A percentile compares a stretch with the other conserved stretches of the same genome.
These are phyloP conservation scores for Plagodis dolabraria DNA, from an alignment of 2,888 invertebrate genomes.

Conservation along the genomic window DNA sequence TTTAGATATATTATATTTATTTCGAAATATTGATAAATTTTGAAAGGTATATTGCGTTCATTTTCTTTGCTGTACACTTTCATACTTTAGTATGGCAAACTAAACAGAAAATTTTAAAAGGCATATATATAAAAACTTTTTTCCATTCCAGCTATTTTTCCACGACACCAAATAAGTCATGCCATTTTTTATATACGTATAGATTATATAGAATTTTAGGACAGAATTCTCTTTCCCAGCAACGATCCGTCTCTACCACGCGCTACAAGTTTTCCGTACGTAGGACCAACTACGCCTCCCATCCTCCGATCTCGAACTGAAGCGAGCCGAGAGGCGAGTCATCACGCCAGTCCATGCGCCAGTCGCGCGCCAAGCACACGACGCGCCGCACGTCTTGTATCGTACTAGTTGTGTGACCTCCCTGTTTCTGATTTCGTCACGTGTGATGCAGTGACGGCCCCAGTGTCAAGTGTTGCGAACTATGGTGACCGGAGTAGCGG, in stretches of 20 bases:
- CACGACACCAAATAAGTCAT: too few relatives aligned
- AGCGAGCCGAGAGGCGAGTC: conserved; percentile 21
- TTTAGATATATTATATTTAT: too few relatives aligned
- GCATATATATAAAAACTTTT: too few relatives aligned
- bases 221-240: too few relatives aligned
- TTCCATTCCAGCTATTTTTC: too few relatives aligned
- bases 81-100: too few relatives aligned
- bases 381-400: conserved; percentile 46
- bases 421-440: conserved; percentile 8
- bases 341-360: conserved; percentile 45
- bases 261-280: neutral
- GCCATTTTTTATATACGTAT: too few relatives aligned
- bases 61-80: too few relatives aligned
- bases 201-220: too few relatives aligned
- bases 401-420: conserved; percentile 4
- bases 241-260: conserved; percentile 9
- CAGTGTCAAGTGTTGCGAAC: conserved; percentile 37
- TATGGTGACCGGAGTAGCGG: conserved; percentile 77
- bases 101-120: too few relatives aligned
- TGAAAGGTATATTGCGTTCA: too few relatives aligned
- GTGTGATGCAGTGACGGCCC: conserved; percentile 53
- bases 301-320: conserved; percentile 23
- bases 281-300: conserved; percentile 11
- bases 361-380: conserved; percentile 72
- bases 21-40: too few relatives aligned